Conservation (phyloP, 2,113 vertebrate genomes). For the Anarhynchus alexandrinus region DNA sequence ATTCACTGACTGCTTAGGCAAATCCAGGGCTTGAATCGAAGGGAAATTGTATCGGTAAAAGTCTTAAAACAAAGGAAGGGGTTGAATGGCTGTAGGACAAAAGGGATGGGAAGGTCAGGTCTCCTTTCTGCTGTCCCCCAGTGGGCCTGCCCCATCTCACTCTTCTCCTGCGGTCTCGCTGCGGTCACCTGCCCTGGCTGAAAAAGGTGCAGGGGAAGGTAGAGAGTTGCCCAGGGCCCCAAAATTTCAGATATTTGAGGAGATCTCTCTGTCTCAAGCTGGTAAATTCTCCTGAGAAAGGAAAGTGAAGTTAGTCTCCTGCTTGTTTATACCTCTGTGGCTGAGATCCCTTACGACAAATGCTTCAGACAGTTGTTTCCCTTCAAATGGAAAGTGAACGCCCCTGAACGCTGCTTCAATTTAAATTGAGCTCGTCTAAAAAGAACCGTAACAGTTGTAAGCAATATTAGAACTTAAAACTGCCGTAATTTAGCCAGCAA, state of each 20-base stretch:
- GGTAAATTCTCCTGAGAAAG: background rate
- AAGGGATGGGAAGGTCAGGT: background rate
- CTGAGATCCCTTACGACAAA: background rate
- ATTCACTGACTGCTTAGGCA: fast-evolving
- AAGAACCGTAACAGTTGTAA: background rate
- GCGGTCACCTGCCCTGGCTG: background rate
- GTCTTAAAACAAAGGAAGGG: background rate
- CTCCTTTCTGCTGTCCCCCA: background rate
- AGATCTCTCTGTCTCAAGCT: background rate
- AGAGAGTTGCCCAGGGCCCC: background rate
- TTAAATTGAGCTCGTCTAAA: background rate
- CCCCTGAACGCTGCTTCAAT: background rate
- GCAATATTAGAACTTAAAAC: background rate
- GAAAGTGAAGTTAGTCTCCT: background rate
- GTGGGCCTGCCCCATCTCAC: background rate
- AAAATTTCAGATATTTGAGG: background rate
- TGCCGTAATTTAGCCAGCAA: background rate
- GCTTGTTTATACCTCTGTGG: background rate
- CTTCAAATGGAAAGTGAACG: background rate
- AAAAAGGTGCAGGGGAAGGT: background rate
- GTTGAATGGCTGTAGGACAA: background rate
- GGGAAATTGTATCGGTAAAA: background rate
- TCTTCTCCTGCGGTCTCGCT: background rate
- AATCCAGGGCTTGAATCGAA: background rate
- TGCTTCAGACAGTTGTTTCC: background rate